Percentiles rank a stretch among this genome's conserved stretches.
phyloP scores from a whole-genome alignment of 1,140 invertebrate genomes.

The Brachionus sp. region DNA sequence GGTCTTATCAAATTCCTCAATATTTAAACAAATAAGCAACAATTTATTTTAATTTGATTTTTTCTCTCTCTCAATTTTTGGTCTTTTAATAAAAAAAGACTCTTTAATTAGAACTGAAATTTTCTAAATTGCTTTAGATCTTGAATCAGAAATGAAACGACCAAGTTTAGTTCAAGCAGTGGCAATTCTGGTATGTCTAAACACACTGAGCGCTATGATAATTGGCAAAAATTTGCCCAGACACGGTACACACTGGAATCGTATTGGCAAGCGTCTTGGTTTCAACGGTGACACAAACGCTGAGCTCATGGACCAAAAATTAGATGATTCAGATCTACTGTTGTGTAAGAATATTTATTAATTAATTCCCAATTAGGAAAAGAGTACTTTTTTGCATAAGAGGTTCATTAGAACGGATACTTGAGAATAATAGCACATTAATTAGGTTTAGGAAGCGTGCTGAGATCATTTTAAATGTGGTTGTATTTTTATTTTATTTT shows the following conservation, averaged over 20 bases:
- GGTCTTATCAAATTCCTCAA: neutral
- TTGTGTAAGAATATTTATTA: neutral
- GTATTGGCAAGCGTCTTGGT: neutral
- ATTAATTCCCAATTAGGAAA: neutral
- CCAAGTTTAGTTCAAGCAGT: neutral
- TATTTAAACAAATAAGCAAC: neutral
- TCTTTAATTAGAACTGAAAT: neutral
- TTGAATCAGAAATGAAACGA: neutral
- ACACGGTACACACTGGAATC: neutral
- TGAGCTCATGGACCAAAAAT: neutral
- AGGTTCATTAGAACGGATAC: neutral
- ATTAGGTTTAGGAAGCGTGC: neutral
- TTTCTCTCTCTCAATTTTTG: too few species aligned
- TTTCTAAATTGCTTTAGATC: neutral
- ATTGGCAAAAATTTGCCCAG: neutral
- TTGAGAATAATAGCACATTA: neutral
- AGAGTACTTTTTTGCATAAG: neutral
- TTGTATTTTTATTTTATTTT: neutral
- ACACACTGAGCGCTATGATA: neutral
- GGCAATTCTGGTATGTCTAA: neutral
- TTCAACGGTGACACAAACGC: neutral
- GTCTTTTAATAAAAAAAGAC: neutral
- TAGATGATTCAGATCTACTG: neutral
- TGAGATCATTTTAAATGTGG: neutral
- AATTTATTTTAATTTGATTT: neutral